Percentiles rank a stretch among this genome's conserved stretches.
Conservation (phyloP, 64 coral and sea anemone species). For the Catalaphyllia jardinei region DNA sequence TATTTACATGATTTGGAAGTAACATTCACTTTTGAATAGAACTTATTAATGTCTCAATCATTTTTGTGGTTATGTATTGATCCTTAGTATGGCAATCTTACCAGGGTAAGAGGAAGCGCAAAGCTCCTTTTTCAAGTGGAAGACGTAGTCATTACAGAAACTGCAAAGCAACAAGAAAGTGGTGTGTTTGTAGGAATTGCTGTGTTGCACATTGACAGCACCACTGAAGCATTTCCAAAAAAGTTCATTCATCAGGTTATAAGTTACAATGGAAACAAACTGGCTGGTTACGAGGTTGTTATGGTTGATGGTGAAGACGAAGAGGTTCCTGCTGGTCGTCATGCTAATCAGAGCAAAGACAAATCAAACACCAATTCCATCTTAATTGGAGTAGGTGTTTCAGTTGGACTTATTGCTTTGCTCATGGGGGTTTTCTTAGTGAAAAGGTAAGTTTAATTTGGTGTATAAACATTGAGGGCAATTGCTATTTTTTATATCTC, state of each 20-base stretch:
- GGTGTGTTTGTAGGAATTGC: neutral
- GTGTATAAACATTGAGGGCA: neutral
- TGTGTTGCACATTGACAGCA: neutral
- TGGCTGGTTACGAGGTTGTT: slow-evolving; percentile 5
- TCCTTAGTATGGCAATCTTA: neutral
- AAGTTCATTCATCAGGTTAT: neutral
- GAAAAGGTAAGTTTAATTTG: neutral
- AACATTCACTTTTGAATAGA: neutral
- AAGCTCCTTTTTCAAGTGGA: neutral
- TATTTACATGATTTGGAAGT: no score
- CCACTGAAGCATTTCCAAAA: neutral
- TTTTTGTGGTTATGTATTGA: no score
- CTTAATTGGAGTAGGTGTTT: neutral
- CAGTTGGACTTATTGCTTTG: neutral
- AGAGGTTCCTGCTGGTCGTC: neutral
- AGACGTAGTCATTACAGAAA: neutral
- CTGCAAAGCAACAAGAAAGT: neutral
- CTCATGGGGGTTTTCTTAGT: neutral
- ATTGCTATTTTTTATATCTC: no score
- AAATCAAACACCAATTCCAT: neutral
- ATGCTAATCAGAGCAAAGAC: neutral
- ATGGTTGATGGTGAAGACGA: slow-evolving; percentile 9
- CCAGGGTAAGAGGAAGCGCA: neutral
- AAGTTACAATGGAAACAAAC: neutral
- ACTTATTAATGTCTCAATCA: neutral